A percentile compares a stretch with the other conserved stretches of the same genome.
Evolutionary conservation across 2,888 invertebrate genomes (phyloP).

Genomic region (Sericinus montela): DNA sequence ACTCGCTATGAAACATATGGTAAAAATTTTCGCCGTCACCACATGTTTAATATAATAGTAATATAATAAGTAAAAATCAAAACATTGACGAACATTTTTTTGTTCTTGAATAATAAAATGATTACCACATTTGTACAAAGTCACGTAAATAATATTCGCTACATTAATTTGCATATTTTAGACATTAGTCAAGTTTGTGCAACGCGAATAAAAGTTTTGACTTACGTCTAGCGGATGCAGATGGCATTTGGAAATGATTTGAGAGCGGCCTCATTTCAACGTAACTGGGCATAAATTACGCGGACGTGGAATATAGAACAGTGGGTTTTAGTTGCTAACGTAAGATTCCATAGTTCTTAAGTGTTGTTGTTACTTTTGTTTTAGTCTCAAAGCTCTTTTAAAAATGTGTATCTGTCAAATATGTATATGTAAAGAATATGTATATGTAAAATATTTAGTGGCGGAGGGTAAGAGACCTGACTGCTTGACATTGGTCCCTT

Average conservation of each 20-base stretch:
- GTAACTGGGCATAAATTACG: slow-evolving; percentile 9
- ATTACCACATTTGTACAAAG: background rate
- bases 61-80: too few relatives aligned
- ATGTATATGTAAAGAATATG: too few relatives aligned
- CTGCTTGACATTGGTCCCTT: too few relatives aligned
- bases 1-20: too few relatives aligned
- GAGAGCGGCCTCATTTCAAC: slow-evolving; percentile 9
- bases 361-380: background rate
- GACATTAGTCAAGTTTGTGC: slow-evolving; percentile 16
- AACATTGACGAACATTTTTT: too few relatives aligned
- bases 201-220: slow-evolving; percentile 7
- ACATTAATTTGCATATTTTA: slow-evolving; percentile 6
- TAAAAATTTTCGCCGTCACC: too few relatives aligned
- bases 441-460: too few relatives aligned
- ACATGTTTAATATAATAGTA: too few relatives aligned
- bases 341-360: background rate
- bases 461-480: too few relatives aligned
- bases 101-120: background rate
- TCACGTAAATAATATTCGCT: slow-evolving; percentile 9
- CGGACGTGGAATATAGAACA: background rate
- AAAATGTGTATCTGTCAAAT: too few relatives aligned
- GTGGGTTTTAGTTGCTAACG: background rate
- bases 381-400: too few relatives aligned
- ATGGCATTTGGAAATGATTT: slow-evolving; percentile 14
- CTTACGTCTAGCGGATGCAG: slow-evolving; percentile 3